These are phyloP conservation scores for Flexamia atlantica DNA, from an alignment of 2,888 invertebrate species.

Conservation along the genomic window DNA sequence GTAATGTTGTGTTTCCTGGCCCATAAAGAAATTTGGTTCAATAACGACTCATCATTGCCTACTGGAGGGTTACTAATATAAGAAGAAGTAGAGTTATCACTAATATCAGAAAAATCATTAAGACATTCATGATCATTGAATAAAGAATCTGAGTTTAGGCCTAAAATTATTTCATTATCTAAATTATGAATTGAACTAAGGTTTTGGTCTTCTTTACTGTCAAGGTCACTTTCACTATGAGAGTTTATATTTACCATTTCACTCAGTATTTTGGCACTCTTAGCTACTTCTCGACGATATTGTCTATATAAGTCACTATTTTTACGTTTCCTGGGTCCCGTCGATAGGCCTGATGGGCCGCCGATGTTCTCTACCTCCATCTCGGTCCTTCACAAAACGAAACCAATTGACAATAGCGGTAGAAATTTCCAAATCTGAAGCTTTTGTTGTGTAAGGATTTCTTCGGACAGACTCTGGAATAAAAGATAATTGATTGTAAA, in stretches of 20 bases:
- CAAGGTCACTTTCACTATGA: neutral
- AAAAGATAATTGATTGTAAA: slow-evolving; percentile 21
- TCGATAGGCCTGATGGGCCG: slow-evolving; percentile 2
- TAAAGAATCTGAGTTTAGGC: neutral
- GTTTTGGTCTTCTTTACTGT: neutral
- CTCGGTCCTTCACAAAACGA: slow-evolving; percentile 30
- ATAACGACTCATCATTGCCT: neutral
- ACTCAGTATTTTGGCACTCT: neutral
- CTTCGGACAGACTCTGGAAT: slow-evolving; percentile 42
- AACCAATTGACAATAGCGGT: slow-evolving; percentile 16
- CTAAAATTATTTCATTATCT: neutral
- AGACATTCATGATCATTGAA: neutral
- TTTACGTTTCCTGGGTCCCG: neutral
- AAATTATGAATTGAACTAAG: neutral
- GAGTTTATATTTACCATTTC: too few species aligned
- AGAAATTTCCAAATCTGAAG: slow-evolving; percentile 29
- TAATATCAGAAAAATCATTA: slow-evolving; percentile 20
- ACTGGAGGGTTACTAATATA: neutral
- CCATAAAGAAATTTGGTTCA: neutral
- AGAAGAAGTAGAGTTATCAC: neutral
- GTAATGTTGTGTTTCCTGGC: slow-evolving; percentile 4
- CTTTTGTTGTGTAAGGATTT: slow-evolving; percentile 11
- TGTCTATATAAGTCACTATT: neutral
- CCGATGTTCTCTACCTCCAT: slow-evolving; percentile 34
- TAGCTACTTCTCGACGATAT: neutral